Evolutionary conservation across 2,888 invertebrate species (phyloP), one percentile per base, ranked within the genome.

Genomic region (Aphodius granarius): DNA sequence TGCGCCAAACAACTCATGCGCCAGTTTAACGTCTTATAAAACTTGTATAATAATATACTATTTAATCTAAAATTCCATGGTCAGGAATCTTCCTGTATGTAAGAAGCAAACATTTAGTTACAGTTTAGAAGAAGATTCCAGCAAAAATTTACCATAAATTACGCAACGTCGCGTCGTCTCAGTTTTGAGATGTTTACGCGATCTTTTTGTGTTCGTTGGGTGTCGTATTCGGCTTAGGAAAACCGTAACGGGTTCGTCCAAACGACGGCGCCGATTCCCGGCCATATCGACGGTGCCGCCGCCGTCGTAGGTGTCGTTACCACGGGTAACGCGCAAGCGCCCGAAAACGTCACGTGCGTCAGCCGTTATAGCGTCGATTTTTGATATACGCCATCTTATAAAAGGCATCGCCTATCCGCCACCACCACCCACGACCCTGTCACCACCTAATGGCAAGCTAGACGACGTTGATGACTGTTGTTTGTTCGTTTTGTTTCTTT

Each of bases 301-400:
- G 43, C 43, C 43, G 84, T 84, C 85, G 85, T 84, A 85, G 86
- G 86, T 84, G 83, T 82, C 82, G 83, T 84, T 79, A 77, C 85
- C 84, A 84, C 85, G 82, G 85, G 78, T 81, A 85, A 81, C 83
- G 83, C 83, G 84, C 84, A 85, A 84, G 82, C 82, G 80, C 82
- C 73, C 17, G 72, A 43, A 16, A 80, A 81, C 79, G 79, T 81
- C 85, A 86, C 86, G 85, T 85, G 85, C 84, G 81, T 74, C 72
- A 72, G 74, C 74, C 72, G 76, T 72, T 74, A n/a, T n/a, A 76
- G 74, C 76, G 76, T 76, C 76, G 76, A 76, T 80, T 87, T 87
- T 87, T 87, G 87, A 87, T 87, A 84, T 87, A 87, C 87, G 87
- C 87, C 87, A 87, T 87, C 87, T 87, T 87, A 87, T 86, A 84